Evolutionary conservation across 2,797 vertebrate species (phyloP), one percentile per base, ranked within the genome.

Genomic region (Danio jaintianensis): DNA sequence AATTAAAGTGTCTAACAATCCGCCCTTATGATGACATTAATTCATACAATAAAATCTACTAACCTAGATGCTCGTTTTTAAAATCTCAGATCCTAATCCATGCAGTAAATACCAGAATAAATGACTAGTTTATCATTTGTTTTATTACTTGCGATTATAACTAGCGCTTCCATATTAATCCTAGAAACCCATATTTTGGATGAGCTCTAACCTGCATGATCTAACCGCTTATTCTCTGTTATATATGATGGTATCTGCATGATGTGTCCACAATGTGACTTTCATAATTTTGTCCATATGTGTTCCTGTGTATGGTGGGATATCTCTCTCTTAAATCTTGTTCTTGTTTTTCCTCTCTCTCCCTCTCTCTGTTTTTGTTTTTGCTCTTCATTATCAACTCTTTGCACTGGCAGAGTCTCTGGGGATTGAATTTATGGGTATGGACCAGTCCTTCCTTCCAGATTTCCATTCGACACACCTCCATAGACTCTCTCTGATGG

Each of bases 371-470:
- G 82, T 89, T 7, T 84, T 86, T 90, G 90, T 87, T 93, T 91
- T 56, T 45, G 48, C 67, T 75, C 70, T 68, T 80, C 92, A 89
- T 91, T 94, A 85, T 92, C 91, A 89, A 89, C 92, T 93, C 94
- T 96, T 95, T 95, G 94, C 94, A 93, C 93, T 95, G 94, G 95
- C 97, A 99, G 97, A 97, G 95, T 97, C 98, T 95, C 96, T 99
- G 95, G 97, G 97, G 96, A 97, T 98, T 97, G 97, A 98, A 95
- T 97, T 98, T 95, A 98, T 98, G 97, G 97, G 97, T 99, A 99
- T 93, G 97, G 93, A 97, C 95, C 91, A 86, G 94, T 91, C 93
- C 90, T 93, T 94, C 90, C 89, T 95, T 95, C 95, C 94, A 91
- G 92, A 91, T 90, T 88, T 87, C 76, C 53, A 86, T 93, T 92